phyloP scores from a whole-genome alignment of 2,797 vertebrate species.

The Pempheris klunzingeri region DNA sequence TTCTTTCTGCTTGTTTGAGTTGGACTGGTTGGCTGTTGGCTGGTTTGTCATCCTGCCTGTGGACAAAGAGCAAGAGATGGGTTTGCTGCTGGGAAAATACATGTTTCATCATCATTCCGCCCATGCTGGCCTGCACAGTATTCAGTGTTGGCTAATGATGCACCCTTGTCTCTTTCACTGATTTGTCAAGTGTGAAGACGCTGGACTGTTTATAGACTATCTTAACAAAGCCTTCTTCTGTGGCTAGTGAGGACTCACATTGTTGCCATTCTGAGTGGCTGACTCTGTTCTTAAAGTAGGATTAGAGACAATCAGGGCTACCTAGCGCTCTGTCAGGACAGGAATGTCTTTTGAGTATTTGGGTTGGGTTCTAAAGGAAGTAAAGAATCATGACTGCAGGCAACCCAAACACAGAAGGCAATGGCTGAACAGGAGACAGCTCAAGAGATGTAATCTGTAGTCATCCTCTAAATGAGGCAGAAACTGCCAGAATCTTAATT shows the following conservation, averaged over 20 bases:
- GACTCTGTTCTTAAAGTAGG: constrained; percentile 5
- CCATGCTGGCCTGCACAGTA: background rate
- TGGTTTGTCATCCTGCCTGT: constrained; percentile 86
- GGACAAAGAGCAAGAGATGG: constrained; percentile 22
- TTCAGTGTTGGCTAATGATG: background rate
- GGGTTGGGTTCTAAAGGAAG: constrained; percentile 31
- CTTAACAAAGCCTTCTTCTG: constrained; percentile 21
- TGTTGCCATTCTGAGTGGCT: background rate
- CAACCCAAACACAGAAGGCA: constrained; percentile 53
- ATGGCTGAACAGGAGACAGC: constrained; percentile 53
- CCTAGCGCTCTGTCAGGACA: constrained; percentile 22
- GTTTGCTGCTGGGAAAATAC: background rate
- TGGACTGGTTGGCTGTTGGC: constrained; percentile 77
- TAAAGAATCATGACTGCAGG: constrained; percentile 35
- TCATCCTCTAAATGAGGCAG: constrained; percentile 24
- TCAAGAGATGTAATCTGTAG: constrained; percentile 56
- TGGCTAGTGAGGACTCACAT: background rate
- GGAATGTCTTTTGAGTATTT: constrained; percentile 38
- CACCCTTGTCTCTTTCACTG: background rate
- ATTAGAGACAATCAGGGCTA: constrained; percentile 19
- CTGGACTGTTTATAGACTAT: constrained; percentile 16
- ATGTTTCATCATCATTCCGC: background rate
- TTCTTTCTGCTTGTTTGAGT: constrained; percentile 69
- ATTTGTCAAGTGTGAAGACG: constrained; percentile 23
- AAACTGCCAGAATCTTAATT: constrained; percentile 33